phyloP scores from a whole-genome alignment of 2,888 invertebrate species.

The Epirrhoe alternata region DNA sequence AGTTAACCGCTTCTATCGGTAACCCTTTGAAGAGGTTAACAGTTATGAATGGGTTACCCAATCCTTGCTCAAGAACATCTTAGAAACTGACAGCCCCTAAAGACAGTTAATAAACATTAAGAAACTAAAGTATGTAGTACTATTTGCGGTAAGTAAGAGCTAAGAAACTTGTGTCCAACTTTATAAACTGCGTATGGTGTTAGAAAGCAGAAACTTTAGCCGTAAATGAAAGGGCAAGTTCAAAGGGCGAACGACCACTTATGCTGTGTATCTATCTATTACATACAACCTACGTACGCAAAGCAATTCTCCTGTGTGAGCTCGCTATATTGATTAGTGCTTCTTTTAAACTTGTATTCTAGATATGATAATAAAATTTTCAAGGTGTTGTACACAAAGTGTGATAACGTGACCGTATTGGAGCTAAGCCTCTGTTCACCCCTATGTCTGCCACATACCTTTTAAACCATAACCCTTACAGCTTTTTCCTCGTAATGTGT shows the following conservation, averaged over 20 bases:
- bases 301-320: not conserved
- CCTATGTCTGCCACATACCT: too few relatives aligned
- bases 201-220: conserved; percentile 38
- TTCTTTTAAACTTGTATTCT: not conserved
- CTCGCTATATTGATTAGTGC: not conserved
- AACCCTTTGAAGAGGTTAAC: too few relatives aligned
- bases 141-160: conserved; percentile 13
- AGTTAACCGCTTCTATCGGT: too few relatives aligned
- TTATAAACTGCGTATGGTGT: conserved; percentile 20
- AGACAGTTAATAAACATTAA: not conserved
- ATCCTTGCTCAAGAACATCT: too few relatives aligned
- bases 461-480: too few relatives aligned
- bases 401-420: too few relatives aligned
- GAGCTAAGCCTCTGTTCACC: too few relatives aligned
- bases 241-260: conserved; percentile 36
- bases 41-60: too few relatives aligned
- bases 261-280: not conserved
- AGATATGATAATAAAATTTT: not conserved
- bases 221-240: conserved; percentile 39
- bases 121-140: not conserved
- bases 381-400: too few relatives aligned
- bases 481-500: too few relatives aligned
- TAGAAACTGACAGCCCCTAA: not conserved
- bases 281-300: not conserved
- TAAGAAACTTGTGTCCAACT: conserved; percentile 5